These are phyloP conservation scores for Zoanthus sansibaricus DNA, from an alignment of 92 coral and sea anemone species.

Conservation along the genomic window DNA sequence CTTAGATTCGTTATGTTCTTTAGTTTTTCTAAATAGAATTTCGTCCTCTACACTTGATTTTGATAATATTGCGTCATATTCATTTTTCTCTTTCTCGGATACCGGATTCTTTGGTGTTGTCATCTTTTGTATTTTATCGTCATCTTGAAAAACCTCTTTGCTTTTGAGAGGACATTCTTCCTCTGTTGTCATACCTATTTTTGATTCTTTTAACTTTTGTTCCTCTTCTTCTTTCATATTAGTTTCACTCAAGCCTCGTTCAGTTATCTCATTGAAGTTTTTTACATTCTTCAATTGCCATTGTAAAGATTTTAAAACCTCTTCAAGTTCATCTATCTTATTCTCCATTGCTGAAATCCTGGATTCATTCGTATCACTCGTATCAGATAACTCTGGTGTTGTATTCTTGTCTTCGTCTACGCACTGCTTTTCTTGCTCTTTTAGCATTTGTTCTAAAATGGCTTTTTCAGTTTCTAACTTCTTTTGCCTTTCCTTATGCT, in stretches of 20 bases:
- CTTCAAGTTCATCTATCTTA: slow-evolving; percentile 53
- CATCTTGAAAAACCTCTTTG: slow-evolving; percentile 3
- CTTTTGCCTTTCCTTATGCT: too few relatives aligned
- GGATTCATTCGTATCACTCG: not conserved
- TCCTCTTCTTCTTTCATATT: too few relatives aligned
- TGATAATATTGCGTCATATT: slow-evolving; percentile 49
- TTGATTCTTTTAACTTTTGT: slow-evolving; percentile 53
- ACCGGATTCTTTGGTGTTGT: slow-evolving; percentile 54
- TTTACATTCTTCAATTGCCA: not conserved
- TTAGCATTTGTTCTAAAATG: too few relatives aligned
- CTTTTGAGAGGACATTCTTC: too few relatives aligned
- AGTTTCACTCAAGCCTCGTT: too few relatives aligned
- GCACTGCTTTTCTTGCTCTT: too few relatives aligned
- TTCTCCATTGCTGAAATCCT: slow-evolving; percentile 5
- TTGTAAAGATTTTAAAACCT: slow-evolving; percentile 56
- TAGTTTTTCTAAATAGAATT: not conserved
- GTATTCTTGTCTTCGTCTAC: not conserved
- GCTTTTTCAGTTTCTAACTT: too few relatives aligned
- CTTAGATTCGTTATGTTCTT: too few relatives aligned
- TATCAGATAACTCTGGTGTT: not conserved
- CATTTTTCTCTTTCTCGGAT: slow-evolving; percentile 61
- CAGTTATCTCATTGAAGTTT: not conserved
- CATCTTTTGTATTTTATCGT: slow-evolving; percentile 45
- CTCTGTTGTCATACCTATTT: not conserved
- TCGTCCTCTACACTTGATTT: slow-evolving; percentile 57